These are phyloP conservation scores for Tenthredo notha DNA, from an alignment of 2,888 invertebrate species.

Conservation along the genomic window DNA sequence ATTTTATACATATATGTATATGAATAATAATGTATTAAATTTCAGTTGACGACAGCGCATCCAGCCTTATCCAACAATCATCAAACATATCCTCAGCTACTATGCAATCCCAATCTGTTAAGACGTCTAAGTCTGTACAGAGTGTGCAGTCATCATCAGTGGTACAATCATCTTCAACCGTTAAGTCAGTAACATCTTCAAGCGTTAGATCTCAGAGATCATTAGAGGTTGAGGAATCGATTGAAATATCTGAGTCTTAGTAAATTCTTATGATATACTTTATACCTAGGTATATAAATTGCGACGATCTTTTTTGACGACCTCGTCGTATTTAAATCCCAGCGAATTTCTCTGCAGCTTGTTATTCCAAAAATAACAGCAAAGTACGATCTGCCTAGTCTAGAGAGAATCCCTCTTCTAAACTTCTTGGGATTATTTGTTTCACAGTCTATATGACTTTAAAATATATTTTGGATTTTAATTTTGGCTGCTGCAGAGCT, in stretches of 20 bases:
- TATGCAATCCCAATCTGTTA: constrained; percentile 70
- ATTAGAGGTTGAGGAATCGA: constrained; percentile 81
- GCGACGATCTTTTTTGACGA: neutral
- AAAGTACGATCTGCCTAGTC: neutral
- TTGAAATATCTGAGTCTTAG: constrained; percentile 68
- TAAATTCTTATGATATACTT: neutral
- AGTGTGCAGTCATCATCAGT: constrained; percentile 76
- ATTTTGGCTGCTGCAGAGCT: too few species aligned
- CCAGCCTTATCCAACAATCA: constrained; percentile 71
- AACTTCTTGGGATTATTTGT: neutral
- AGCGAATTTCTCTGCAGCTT: neutral
- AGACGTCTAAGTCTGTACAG: constrained; percentile 82
- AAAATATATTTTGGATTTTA: too few species aligned
- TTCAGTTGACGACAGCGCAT: constrained; percentile 68
- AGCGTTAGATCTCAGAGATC: constrained; percentile 84
- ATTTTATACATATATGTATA: neutral
- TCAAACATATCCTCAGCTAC: constrained; percentile 70
- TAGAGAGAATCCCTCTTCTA: neutral
- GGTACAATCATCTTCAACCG: constrained; percentile 75
- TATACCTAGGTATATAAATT: neutral
- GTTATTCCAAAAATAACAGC: constrained; percentile 20
- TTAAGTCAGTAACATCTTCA: constrained; percentile 78
- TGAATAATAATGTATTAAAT: constrained; percentile 46
- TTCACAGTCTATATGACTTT: too few species aligned
- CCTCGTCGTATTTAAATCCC: constrained; percentile 6